Evolutionary conservation across 2,113 vertebrate genomes (phyloP).

Genomic region (Ailuropoda melanoleuca): DNA sequence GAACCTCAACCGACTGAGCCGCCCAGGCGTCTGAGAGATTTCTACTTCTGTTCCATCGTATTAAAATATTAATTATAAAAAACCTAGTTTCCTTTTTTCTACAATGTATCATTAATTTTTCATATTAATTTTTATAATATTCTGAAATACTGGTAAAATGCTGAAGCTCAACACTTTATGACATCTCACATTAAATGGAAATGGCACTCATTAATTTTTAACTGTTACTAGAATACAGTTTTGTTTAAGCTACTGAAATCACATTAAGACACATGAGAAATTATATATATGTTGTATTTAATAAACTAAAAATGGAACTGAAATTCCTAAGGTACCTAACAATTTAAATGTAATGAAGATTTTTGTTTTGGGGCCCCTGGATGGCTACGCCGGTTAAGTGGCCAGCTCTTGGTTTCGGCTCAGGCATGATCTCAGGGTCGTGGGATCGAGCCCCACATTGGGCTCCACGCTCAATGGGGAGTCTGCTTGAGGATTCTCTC

Average conservation of each 20-base stretch:
- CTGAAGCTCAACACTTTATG: background rate
- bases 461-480: too few species aligned
- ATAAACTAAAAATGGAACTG: background rate
- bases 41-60: background rate
- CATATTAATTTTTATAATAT: background rate
- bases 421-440: too few species aligned
- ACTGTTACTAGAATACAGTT: background rate
- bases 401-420: too few species aligned
- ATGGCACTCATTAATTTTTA: background rate
- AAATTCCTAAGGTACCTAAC: background rate
- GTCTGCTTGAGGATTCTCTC: too few species aligned
- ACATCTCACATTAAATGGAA: background rate
- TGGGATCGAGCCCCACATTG: too few species aligned
- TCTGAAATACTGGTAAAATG: background rate
- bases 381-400: too few species aligned
- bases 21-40: background rate
- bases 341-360: background rate
- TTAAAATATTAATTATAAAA: background rate
- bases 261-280: background rate
- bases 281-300: rapidly evolving
- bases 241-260: background rate
- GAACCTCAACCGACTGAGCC: background rate
- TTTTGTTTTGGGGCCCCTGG: background rate
- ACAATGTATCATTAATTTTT: background rate
- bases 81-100: background rate